Evolutionary conservation across 2,888 invertebrate species (phyloP), one percentile per base, ranked within the genome.

Genomic region (Myathropa florea): DNA sequence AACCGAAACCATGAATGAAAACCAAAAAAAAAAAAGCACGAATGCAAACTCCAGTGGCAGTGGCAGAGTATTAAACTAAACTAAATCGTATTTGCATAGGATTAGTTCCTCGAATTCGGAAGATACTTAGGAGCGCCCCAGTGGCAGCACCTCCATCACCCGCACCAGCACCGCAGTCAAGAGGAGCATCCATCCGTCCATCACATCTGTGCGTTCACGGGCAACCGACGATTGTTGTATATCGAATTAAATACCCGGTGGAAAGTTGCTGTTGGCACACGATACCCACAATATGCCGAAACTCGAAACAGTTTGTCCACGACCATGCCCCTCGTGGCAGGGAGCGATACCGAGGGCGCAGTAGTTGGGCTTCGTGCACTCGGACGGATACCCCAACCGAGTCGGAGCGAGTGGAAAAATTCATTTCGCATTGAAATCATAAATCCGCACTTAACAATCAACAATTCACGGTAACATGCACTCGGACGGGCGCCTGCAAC

Each of bases 401-500:
- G 46, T 7, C 18, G 55, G 26, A 26, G 12, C 6, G 21, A 36
- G n/a, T 12, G 30, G 23, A 67, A 83, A 83, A 83, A 79, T 71
- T 71, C 83, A 71, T 79, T 83, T 67, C 86, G 71, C 83, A 88
- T 88, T 84, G 87, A 89, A 89, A 89, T 87, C 88, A 88, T 88
- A 89, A 89, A 87, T 88, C 89, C 86, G 83, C 87, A 83, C 79
- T 88, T 88, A 89, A 89, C 89, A 88, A 89, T 88, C 89, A 89
- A 88, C 88, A 88, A 89, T 89, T 89, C 86, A 89, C 87, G 88
- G 89, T 88, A 89, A 89, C 88, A 83, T 89, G 84, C 86, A 88
- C 86, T 84, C 80, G 81, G 61, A 77, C 78, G 78, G 83, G 64
- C 68, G 76, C 63, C 60, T 70, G 14, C n/a, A 12, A n/a, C 46